phyloP scores from a whole-genome alignment of 1,140 invertebrate genomes.

The Anastrepha ludens region DNA sequence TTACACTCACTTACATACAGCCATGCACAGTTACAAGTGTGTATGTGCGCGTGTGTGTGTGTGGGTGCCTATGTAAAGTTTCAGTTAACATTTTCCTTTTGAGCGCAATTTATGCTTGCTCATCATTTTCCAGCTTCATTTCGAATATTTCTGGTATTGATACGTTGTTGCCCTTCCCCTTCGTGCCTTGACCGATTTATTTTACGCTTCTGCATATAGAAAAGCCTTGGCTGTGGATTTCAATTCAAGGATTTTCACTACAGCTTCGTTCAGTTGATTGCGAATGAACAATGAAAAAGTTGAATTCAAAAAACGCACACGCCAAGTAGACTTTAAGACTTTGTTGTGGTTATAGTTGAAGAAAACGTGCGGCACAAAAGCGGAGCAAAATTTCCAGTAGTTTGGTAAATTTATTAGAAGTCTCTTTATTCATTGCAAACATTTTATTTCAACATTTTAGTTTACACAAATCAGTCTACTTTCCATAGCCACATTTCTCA shows the following conservation, averaged over 20 bases:
- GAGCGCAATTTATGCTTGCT: constrained; percentile 40
- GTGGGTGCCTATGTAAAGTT: background rate
- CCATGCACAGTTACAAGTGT: background rate
- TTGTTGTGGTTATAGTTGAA: background rate
- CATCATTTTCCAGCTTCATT: constrained; percentile 29
- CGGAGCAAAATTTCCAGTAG: too few relatives aligned
- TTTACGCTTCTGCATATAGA: background rate
- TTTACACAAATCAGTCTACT: too few relatives aligned
- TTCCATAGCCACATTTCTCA: too few relatives aligned
- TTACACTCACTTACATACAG: background rate
- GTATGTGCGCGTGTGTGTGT: background rate
- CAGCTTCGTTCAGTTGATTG: constrained; percentile 40
- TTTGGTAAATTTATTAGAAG: too few relatives aligned
- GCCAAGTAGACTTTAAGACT: constrained; percentile 26
- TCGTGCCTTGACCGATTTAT: constrained; percentile 41
- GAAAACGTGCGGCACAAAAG: too few relatives aligned
- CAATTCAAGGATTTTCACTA: constrained; percentile 25
- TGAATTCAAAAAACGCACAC: constrained; percentile 31
- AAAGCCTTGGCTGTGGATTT: constrained; percentile 40
- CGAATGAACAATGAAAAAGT: constrained; percentile 22
- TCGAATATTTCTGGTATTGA: constrained; percentile 49
- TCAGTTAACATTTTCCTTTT: constrained; percentile 33
- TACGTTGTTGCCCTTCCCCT: constrained; percentile 20
- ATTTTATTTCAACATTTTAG: too few relatives aligned
- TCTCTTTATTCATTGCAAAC: too few relatives aligned